A percentile compares a stretch with the other conserved stretches of the same genome.
Conservation (phyloP, 1,140 invertebrate genomes). For the Conus betulinus region DNA sequence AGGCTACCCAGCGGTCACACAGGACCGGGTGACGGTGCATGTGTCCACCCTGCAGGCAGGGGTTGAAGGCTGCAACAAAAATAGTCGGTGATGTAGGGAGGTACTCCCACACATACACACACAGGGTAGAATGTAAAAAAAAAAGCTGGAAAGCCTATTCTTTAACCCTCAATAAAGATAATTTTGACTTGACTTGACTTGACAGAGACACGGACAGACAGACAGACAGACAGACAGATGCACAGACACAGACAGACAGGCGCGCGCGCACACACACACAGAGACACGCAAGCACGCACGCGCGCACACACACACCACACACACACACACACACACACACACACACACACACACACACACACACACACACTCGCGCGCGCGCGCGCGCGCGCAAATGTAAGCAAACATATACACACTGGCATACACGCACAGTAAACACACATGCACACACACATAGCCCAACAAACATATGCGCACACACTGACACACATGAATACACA, state of each 20-base stretch:
- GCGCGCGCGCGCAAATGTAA: no score
- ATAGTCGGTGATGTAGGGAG: no score
- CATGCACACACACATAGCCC: neutral
- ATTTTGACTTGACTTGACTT: no score
- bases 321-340: neutral
- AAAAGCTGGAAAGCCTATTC: no score
- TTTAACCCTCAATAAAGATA: no score
- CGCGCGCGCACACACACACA: neutral
- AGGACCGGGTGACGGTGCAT: neutral
- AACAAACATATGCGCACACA: neutral
- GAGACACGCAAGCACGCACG: neutral
- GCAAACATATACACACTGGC: neutral
- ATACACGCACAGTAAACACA: neutral
- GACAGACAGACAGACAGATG: neutral
- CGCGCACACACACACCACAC: neutral
- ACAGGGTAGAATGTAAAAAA: no score
- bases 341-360: slow-evolving; percentile 20
- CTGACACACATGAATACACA: no score
- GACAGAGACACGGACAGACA: neutral
- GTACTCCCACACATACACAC: no score
- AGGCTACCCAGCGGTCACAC: neutral
- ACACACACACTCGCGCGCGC: no score
- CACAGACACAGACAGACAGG: neutral
- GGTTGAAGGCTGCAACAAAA: no score
- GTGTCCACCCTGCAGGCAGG: neutral